Evolutionary conservation across 2,797 vertebrate species (phyloP).

Genomic region (Myotis pilosus): DNA sequence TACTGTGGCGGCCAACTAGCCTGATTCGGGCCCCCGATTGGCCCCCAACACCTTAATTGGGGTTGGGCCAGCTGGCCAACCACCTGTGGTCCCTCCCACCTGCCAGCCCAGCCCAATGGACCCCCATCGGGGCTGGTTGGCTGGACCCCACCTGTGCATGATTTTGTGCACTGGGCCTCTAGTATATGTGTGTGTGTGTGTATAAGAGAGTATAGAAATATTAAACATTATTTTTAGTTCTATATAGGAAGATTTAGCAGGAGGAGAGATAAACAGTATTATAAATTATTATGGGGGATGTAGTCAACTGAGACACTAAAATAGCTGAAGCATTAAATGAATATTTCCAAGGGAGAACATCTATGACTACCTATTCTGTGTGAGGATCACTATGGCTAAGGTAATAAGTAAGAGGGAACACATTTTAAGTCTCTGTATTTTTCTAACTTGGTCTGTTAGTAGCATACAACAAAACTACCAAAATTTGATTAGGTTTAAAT

Average conservation of each 20-base stretch:
- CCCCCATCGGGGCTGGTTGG: too few species aligned
- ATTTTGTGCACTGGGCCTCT: too few species aligned
- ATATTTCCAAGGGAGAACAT: constrained; percentile 43
- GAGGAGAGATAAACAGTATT: constrained; percentile 6
- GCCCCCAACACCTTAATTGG: too few species aligned
- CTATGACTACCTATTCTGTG: constrained; percentile 23
- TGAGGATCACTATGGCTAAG: constrained; percentile 38
- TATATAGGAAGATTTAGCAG: neutral
- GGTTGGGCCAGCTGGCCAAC: too few species aligned
- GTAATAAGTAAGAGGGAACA: neutral
- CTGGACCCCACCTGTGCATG: too few species aligned
- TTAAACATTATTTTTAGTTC: neutral
- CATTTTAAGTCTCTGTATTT: constrained; percentile 7
- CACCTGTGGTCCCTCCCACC: too few species aligned
- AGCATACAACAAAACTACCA: neutral
- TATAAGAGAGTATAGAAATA: neutral
- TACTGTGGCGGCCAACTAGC: too few species aligned
- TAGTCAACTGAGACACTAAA: constrained; percentile 10
- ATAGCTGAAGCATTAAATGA: constrained; percentile 67
- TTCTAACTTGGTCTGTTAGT: neutral
- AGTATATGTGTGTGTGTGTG: too few species aligned
- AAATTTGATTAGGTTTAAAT: neutral
- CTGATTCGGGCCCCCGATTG: too few species aligned
- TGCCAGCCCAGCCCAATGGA: too few species aligned
- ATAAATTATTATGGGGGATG: constrained; percentile 21